Conservation (phyloP, 2,888 invertebrate genomes). For the Mythimna ferrago region DNA sequence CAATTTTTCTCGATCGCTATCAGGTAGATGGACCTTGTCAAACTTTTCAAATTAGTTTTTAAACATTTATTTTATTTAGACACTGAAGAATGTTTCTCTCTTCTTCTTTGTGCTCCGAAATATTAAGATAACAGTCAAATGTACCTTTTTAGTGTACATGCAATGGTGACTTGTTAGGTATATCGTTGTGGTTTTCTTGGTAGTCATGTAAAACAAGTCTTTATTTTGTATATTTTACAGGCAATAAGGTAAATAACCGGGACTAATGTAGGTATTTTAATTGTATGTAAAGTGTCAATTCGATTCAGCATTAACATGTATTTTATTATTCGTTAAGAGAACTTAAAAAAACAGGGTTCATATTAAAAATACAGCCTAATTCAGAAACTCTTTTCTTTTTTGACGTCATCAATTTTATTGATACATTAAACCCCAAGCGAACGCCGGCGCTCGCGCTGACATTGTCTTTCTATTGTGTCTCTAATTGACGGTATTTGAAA, state of each 20-base stretch:
- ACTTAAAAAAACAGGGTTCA: too few relatives aligned
- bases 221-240: constrained; percentile 10
- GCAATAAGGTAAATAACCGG: constrained; percentile 1
- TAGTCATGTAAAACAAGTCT: neutral
- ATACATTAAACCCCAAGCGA: too few relatives aligned
- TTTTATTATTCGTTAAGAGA: too few relatives aligned
- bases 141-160: neutral
- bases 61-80: constrained; percentile 67
- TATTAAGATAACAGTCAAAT: neutral
- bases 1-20: constrained; percentile 82
- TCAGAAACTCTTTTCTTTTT: too few relatives aligned
- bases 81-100: neutral
- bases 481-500: too few relatives aligned
- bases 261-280: neutral
- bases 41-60: constrained; percentile 85
- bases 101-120: neutral
- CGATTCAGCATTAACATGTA: neutral
- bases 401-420: too few relatives aligned
- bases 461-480: too few relatives aligned
- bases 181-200: neutral
- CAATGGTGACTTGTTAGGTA: neutral
- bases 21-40: constrained; percentile 83
- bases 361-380: too few relatives aligned
- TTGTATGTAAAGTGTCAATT: constrained; percentile 3
- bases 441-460: too few relatives aligned